Conservation (phyloP, 2,113 vertebrate genomes). For the Apus apus region DNA sequence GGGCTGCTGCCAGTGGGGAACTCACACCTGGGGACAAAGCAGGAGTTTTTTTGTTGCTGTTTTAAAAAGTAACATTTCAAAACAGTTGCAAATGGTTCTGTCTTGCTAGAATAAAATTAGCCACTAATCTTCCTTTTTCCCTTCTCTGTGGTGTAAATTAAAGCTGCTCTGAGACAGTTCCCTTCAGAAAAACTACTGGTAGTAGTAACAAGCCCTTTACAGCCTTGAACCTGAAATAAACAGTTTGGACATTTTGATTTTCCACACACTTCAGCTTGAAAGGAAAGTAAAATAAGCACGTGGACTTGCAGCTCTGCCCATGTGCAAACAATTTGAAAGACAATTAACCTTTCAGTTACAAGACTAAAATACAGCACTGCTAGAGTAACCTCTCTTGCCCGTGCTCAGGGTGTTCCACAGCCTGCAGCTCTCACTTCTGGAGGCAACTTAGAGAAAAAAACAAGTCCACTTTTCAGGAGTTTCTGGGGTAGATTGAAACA, state of each 20-base stretch:
- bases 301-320: not conserved
- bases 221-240: not conserved
- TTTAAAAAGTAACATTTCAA: not conserved
- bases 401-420: accelerated
- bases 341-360: not conserved
- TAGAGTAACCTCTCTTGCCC: not conserved
- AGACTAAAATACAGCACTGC: not conserved
- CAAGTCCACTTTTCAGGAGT: not conserved
- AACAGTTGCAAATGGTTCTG: accelerated
- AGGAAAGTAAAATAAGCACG: not conserved
- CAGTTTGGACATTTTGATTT: not conserved
- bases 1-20: not conserved
- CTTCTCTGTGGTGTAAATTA: not conserved
- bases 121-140: not conserved
- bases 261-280: not conserved
- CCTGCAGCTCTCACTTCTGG: not conserved
- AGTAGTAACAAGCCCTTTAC: not conserved
- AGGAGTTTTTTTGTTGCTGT: not conserved
- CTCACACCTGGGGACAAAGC: not conserved
- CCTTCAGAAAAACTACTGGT: not conserved
- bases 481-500: not conserved
- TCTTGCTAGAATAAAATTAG: not conserved
- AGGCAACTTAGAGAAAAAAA: not conserved
- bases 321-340: not conserved
- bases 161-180: not conserved